A percentile compares a stretch with the other conserved stretches of the same genome.
These are phyloP conservation scores for Eudyptes chrysolophus DNA, from an alignment of 2,113 vertebrate genomes.

Conservation along the genomic window DNA sequence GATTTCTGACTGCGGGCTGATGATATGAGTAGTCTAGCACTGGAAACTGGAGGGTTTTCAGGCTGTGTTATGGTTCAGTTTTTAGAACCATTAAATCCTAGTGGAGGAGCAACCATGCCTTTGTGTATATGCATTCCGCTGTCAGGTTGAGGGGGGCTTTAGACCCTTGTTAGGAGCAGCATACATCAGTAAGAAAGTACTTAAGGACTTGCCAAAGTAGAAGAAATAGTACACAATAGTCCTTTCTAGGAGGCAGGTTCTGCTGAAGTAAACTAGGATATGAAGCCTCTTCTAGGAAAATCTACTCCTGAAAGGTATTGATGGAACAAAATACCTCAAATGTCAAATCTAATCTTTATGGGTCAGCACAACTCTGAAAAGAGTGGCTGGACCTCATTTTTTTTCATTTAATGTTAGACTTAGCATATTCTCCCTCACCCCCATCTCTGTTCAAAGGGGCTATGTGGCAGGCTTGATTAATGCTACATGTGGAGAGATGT, in stretches of 20 bases:
- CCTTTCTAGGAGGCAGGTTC: not conserved
- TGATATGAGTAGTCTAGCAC: not conserved
- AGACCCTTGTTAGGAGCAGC: not conserved
- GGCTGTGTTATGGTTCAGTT: not conserved
- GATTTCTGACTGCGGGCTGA: not conserved
- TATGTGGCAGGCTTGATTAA: not conserved
- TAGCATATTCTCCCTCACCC: not conserved
- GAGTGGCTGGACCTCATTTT: accelerated
- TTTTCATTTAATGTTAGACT: not conserved
- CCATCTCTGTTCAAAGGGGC: not conserved
- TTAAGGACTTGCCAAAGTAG: not conserved
- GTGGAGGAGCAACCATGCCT: not conserved
- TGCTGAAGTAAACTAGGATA: not conserved
- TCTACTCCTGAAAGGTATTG: not conserved
- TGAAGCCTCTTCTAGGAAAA: not conserved
- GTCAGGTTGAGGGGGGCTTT: not conserved
- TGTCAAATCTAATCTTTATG: not conserved
- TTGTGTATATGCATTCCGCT: not conserved
- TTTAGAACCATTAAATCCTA: not conserved
- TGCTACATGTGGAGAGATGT: not conserved
- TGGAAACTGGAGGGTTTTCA: not conserved
- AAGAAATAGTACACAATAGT: not conserved
- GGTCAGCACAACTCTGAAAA: not conserved
- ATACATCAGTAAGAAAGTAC: not conserved
- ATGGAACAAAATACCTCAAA: not conserved